These are phyloP conservation scores for Rhagoletis pomonella DNA, from an alignment of 1,140 invertebrate species.

Conservation along the genomic window DNA sequence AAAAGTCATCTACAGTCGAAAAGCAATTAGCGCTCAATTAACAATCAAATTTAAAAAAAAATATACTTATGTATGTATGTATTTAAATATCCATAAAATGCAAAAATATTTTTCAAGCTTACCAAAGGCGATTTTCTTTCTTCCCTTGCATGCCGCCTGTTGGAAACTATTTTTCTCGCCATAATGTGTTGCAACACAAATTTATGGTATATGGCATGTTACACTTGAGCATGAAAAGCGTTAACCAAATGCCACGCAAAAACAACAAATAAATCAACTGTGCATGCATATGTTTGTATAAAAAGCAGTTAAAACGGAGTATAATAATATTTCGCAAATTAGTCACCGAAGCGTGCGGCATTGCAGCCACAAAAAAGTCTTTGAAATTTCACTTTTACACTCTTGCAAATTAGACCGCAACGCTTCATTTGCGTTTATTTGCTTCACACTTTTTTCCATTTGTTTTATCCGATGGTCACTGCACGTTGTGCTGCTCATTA, in stretches of 20 bases:
- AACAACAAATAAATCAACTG: background rate
- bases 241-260: background rate
- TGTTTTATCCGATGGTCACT: background rate
- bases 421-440: slow-evolving; percentile 26
- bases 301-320: background rate
- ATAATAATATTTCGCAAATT: background rate
- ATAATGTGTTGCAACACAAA: background rate
- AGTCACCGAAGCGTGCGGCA: slow-evolving; percentile 3
- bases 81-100: background rate
- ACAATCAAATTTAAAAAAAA: background rate
- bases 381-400: slow-evolving; percentile 47
- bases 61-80: background rate
- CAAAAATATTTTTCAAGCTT: background rate
- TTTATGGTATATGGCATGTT: background rate
- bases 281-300: background rate
- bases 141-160: background rate
- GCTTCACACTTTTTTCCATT: background rate
- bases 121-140: background rate
- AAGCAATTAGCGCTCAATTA: slow-evolving; percentile 2
- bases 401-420: slow-evolving; percentile 24
- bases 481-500: background rate
- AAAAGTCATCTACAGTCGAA: background rate
- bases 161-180: background rate
- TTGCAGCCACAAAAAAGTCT: slow-evolving; percentile 29
- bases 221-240: slow-evolving; percentile 29